Percentiles rank a stretch among this genome's conserved stretches.
Conservation (phyloP, 2,888 invertebrate species). For the Agrochola lota region DNA sequence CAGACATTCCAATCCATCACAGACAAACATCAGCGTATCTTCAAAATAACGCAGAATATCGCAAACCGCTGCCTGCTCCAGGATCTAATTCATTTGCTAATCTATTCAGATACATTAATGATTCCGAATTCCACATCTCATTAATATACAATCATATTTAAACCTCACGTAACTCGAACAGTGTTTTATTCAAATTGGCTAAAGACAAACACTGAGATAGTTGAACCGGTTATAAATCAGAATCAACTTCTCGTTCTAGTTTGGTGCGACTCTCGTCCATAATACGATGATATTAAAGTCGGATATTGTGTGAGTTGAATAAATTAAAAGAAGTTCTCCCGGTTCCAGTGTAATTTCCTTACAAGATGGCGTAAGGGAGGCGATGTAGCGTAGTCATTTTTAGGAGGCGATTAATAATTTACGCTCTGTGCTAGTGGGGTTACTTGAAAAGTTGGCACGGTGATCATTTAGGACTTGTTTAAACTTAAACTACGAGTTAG, state of each 20-base stretch:
- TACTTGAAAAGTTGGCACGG: constrained; percentile 33
- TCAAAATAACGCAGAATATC: constrained; percentile 25
- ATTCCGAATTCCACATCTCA: constrained; percentile 65
- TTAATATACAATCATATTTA: constrained; percentile 71
- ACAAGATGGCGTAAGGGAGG: constrained; percentile 65
- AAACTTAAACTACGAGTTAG: constrained; percentile 21
- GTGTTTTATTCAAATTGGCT: constrained; percentile 80
- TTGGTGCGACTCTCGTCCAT: constrained; percentile 62
- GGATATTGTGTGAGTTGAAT: constrained; percentile 71
- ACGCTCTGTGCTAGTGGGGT: constrained; percentile 39
- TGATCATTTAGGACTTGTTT: constrained; percentile 36
- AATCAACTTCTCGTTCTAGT: constrained; percentile 65
- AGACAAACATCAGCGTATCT: constrained; percentile 37
- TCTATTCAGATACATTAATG: constrained; percentile 66
- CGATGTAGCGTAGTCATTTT: constrained; percentile 50
- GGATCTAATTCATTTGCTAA: constrained; percentile 64
- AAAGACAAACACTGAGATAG: constrained; percentile 81
- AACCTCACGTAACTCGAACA: constrained; percentile 63
- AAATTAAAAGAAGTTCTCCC: constrained; percentile 79
- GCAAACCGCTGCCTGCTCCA: constrained; percentile 33
- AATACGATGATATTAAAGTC: constrained; percentile 68
- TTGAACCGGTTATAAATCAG: constrained; percentile 81
- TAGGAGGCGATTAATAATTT: constrained; percentile 32
- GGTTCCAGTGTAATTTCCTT: constrained; percentile 78
- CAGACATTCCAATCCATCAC: constrained; percentile 4